Conservation (phyloP, 2,888 invertebrate species). For the Dolichomitus sp. region DNA sequence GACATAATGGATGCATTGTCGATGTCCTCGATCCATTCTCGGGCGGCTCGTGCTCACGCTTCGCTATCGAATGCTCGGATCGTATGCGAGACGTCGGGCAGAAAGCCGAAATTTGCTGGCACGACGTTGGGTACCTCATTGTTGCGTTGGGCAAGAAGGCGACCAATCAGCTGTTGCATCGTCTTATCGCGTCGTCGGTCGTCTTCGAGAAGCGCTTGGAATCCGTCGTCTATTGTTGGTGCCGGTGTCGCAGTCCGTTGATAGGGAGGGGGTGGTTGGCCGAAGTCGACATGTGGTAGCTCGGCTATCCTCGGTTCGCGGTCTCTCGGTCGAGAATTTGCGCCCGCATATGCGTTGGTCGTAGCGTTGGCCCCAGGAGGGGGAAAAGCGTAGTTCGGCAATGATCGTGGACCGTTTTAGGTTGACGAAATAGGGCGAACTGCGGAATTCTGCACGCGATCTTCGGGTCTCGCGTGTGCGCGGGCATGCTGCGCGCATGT, state of each 20-base stretch:
- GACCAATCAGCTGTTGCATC: background rate
- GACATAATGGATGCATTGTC: slow-evolving; percentile 4
- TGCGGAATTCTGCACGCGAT: background rate
- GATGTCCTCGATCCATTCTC: slow-evolving; percentile 30
- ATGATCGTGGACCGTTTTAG: background rate
- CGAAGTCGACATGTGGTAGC: background rate
- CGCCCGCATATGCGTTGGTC: too few species aligned
- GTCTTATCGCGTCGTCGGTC: slow-evolving; percentile 24
- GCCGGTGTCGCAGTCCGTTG: background rate
- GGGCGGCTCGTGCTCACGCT: background rate
- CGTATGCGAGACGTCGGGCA: too few species aligned
- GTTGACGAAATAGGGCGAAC: background rate
- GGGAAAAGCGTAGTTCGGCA: background rate
- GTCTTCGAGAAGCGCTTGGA: slow-evolving; percentile 26
- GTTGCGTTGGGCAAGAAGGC: background rate
- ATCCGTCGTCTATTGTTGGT: background rate
- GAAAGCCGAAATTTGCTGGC: slow-evolving; percentile 1
- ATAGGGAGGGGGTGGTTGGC: slow-evolving; percentile 6
- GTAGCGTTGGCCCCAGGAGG: background rate
- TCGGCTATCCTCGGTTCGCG: background rate
- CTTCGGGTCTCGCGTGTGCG: background rate
- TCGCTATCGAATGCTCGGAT: slow-evolving; percentile 20
- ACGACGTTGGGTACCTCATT: background rate
- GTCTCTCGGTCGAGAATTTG: background rate
- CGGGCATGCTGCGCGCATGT: background rate